Conservation (phyloP, 1,140 invertebrate species). For the Trinorchestia longiramus region DNA sequence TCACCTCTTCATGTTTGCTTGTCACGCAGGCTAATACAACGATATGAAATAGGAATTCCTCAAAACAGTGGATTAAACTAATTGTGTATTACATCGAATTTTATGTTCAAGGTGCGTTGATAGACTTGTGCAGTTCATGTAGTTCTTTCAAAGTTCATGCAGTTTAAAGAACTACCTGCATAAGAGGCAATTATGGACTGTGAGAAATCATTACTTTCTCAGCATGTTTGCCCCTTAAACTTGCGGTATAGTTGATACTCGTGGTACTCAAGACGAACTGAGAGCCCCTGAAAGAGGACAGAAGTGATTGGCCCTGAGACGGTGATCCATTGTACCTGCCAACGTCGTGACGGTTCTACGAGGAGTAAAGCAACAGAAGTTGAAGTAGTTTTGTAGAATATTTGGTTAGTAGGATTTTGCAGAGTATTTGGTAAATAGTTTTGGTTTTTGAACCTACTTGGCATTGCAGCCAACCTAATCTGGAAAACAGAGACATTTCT, state of each 20-base stretch:
- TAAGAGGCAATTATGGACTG: background rate
- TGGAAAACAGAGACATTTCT: no score
- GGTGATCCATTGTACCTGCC: background rate
- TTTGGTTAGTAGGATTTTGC: no score
- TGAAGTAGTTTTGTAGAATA: no score
- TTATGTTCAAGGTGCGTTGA: background rate
- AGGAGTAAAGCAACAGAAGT: no score
- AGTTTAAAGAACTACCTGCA: background rate
- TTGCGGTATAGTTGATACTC: background rate
- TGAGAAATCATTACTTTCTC: background rate
- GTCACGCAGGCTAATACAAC: background rate
- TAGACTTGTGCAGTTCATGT: no score
- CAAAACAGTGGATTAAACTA: no score
- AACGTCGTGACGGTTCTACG: background rate
- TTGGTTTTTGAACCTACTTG: no score
- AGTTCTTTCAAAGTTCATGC: background rate
- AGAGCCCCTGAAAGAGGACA: background rate
- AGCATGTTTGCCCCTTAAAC: background rate
- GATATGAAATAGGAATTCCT: background rate
- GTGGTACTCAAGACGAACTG: background rate
- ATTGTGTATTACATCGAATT: background rate
- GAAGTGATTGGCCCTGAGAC: background rate
- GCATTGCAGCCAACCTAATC: no score
- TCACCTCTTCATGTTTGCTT: background rate
- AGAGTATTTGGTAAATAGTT: no score